Conservation (phyloP, 2,888 invertebrate species). For the Ophion costatus region DNA sequence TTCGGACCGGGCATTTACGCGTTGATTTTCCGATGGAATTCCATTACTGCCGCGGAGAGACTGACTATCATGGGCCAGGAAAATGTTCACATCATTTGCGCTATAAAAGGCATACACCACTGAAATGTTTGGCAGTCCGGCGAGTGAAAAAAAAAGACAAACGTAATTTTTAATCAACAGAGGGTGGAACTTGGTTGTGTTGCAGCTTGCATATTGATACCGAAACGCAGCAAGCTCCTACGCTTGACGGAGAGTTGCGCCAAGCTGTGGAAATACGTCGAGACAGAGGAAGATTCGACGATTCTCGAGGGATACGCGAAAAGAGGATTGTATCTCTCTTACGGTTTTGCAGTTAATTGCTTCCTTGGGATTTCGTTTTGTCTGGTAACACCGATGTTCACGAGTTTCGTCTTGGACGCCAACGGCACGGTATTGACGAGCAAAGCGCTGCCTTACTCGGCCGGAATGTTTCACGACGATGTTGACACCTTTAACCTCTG, state of each 20-base stretch:
- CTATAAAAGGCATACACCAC: constrained; percentile 20
- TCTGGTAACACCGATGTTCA: constrained; percentile 42
- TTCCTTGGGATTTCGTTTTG: constrained; percentile 62
- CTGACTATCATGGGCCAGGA: constrained; percentile 6
- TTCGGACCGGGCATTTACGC: constrained; percentile 38
- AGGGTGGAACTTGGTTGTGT: background rate
- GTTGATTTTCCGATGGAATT: constrained; percentile 38
- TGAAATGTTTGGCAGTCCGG: too few relatives aligned
- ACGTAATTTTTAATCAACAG: background rate
- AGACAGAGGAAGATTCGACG: constrained; percentile 46
- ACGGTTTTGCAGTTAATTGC: constrained; percentile 64
- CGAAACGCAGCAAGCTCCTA: constrained; percentile 43
- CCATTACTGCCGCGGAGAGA: constrained; percentile 4
- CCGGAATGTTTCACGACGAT: constrained; percentile 59
- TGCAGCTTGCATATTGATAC: constrained; percentile 48
- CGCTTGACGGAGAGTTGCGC: constrained; percentile 62
- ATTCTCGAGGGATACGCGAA: constrained; percentile 51
- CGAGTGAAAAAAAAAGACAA: background rate
- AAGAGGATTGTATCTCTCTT: constrained; percentile 62
- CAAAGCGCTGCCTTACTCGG: constrained; percentile 55
- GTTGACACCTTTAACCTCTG: constrained; percentile 41
- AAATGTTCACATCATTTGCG: constrained; percentile 17
- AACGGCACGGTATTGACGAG: constrained; percentile 58
- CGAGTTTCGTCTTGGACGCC: constrained; percentile 32
- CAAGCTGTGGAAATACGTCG: constrained; percentile 66